Conservation (phyloP, 2,797 vertebrate species). For the Microctenopoma lineatum region DNA sequence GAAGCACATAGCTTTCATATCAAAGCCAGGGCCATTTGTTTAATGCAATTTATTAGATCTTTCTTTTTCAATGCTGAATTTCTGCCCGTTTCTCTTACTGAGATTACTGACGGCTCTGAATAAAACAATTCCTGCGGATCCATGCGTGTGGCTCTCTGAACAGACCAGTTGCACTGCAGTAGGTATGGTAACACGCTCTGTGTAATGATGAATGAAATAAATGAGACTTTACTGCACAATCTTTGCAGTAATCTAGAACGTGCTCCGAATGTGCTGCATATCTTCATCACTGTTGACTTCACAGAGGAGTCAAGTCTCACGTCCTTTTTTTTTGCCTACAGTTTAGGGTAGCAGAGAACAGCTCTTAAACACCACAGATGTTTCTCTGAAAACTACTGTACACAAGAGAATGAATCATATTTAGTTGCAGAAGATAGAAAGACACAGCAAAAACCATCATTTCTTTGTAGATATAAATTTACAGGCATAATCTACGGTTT, state of each 20-base stretch:
- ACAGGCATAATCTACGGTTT: slow-evolving; percentile 67
- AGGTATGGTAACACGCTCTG: no score
- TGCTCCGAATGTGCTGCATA: not conserved
- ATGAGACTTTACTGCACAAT: slow-evolving; percentile 1
- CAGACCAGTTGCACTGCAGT: no score
- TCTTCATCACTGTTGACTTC: not conserved
- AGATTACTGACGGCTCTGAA: not conserved
- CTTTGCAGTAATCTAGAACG: slow-evolving; percentile 1
- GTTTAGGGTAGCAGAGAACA: slow-evolving; percentile 33
- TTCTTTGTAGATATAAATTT: slow-evolving; percentile 52
- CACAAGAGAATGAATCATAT: slow-evolving; percentile 58
- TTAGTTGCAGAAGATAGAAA: slow-evolving; percentile 63
- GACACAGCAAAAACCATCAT: slow-evolving; percentile 50
- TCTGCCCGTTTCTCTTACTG: not conserved
- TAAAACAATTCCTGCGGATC: no score
- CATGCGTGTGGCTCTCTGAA: no score
- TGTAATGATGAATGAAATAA: no score
- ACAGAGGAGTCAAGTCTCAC: slow-evolving; percentile 14
- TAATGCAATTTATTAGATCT: not conserved
- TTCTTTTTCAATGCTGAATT: not conserved
- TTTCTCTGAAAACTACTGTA: slow-evolving; percentile 51
- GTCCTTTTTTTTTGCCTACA: slow-evolving; percentile 13
- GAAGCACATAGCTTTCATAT: not conserved
- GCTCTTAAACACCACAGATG: slow-evolving; percentile 35
- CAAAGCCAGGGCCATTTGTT: not conserved